Evolutionary conservation across 2,113 vertebrate species (phyloP).

Genomic region (zebrafish (Danio rerio)): DNA sequence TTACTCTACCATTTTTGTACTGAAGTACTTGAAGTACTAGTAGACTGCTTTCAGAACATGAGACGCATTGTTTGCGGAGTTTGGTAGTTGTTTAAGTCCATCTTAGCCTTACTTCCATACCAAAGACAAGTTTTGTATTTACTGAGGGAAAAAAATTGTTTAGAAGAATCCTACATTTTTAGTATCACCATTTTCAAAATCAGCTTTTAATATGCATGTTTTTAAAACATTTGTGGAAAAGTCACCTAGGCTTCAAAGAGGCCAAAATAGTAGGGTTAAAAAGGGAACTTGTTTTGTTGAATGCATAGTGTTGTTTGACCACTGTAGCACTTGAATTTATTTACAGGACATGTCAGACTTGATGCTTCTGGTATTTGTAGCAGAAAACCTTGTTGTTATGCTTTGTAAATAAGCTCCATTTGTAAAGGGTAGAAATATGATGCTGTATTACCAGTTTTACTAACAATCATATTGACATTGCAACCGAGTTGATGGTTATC

Average conservation of each 20-base stretch:
- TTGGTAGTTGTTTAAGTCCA: constrained; percentile 46
- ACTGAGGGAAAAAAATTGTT: background rate
- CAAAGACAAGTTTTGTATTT: constrained; percentile 71
- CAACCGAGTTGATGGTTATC: background rate
- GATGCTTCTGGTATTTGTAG: constrained; percentile 57
- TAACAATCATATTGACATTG: constrained; percentile 4
- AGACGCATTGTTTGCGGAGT: constrained; percentile 22
- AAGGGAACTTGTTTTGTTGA: background rate
- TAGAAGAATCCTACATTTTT: constrained; percentile 29
- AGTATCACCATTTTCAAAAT: background rate
- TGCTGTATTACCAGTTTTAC: constrained; percentile 2
- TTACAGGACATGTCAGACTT: constrained; percentile 45
- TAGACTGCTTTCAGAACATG: constrained; percentile 19
- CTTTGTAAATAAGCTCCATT: constrained; percentile 47
- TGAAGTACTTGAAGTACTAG: constrained; percentile 27
- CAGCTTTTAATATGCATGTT: constrained; percentile 19
- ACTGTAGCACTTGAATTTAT: constrained; percentile 62
- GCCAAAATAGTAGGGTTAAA: background rate
- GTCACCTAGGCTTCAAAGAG: constrained; percentile 31
- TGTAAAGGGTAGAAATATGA: background rate
- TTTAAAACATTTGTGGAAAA: constrained; percentile 21
- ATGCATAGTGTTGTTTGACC: constrained; percentile 28
- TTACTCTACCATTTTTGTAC: constrained; percentile 4
- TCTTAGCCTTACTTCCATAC: constrained; percentile 74
- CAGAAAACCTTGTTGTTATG: constrained; percentile 56